phyloP scores from a whole-genome alignment of 1,140 invertebrate genomes.

The Homalodisca vitripennis region DNA sequence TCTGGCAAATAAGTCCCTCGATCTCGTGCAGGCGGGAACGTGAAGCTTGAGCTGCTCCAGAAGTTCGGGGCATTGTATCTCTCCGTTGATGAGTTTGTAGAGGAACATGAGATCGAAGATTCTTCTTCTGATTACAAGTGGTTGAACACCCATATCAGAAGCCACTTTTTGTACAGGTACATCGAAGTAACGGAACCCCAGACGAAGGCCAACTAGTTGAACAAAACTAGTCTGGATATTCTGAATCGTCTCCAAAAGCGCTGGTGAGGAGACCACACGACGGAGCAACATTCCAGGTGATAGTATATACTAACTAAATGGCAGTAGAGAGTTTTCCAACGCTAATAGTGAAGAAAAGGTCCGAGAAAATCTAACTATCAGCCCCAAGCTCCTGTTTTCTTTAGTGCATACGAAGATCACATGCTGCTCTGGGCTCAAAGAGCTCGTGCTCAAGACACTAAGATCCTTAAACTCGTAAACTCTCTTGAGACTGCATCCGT shows the following conservation, averaged over 20 bases:
- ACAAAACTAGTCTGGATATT: neutral
- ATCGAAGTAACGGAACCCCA: neutral
- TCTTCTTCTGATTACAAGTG: neutral
- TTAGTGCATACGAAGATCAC: neutral
- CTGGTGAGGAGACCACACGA: neutral
- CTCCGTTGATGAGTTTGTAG: neutral
- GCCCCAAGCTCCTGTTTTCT: neutral
- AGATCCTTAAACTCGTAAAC: neutral
- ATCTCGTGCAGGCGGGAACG: neutral
- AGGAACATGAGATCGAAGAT: constrained; percentile 9
- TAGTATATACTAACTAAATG: neutral
- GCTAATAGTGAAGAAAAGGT: neutral
- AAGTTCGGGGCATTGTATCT: neutral
- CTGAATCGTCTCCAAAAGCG: neutral
- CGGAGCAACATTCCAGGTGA: neutral
- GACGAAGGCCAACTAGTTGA: neutral
- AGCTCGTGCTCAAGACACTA: neutral
- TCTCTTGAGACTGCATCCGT: neutral
- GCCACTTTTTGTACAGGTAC: neutral
- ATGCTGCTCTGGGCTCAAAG: neutral
- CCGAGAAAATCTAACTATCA: neutral
- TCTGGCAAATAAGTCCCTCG: neutral
- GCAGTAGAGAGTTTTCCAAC: constrained; percentile 1
- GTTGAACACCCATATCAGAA: neutral
- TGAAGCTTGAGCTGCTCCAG: neutral